A percentile compares a stretch with the other conserved stretches of the same genome.
Evolutionary conservation across 2,797 vertebrate species (phyloP).

Genomic region (Poeciliopsis presidionis): DNA sequence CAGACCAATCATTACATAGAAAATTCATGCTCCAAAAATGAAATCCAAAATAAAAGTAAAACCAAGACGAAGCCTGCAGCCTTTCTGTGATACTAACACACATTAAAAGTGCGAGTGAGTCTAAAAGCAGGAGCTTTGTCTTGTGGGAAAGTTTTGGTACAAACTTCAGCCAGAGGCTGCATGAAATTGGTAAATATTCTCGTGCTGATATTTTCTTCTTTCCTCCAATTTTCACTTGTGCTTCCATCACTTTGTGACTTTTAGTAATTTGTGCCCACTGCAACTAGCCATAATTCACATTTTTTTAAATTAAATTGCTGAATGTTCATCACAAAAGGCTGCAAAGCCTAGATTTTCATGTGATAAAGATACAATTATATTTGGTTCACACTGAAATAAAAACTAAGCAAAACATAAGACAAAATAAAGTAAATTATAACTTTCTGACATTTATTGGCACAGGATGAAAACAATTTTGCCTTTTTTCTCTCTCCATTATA

Average conservation of each 20-base stretch:
- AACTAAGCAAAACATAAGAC: background rate
- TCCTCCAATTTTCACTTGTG: background rate
- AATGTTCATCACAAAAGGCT: background rate
- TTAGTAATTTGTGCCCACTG: background rate
- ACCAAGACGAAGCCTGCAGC: background rate
- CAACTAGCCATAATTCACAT: background rate
- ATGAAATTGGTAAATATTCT: background rate
- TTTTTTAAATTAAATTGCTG: background rate
- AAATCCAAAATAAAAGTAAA: background rate
- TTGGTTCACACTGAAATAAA: background rate
- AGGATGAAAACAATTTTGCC: background rate
- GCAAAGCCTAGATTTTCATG: background rate
- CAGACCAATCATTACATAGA: background rate
- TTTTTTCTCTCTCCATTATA: background rate
- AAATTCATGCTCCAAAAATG: background rate
- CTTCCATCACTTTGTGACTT: background rate
- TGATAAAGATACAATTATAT: background rate
- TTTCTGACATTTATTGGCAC: background rate
- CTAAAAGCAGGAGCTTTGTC: background rate
- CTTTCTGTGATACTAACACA: background rate
- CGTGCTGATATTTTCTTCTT: background rate
- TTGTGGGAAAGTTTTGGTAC: background rate
- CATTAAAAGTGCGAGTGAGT: background rate
- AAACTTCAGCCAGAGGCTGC: background rate
- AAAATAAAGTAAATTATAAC: background rate